Evolutionary conservation across 2,888 invertebrate species (phyloP), one percentile per base, ranked within the genome.

Genomic region (Uloborus plumipes): DNA sequence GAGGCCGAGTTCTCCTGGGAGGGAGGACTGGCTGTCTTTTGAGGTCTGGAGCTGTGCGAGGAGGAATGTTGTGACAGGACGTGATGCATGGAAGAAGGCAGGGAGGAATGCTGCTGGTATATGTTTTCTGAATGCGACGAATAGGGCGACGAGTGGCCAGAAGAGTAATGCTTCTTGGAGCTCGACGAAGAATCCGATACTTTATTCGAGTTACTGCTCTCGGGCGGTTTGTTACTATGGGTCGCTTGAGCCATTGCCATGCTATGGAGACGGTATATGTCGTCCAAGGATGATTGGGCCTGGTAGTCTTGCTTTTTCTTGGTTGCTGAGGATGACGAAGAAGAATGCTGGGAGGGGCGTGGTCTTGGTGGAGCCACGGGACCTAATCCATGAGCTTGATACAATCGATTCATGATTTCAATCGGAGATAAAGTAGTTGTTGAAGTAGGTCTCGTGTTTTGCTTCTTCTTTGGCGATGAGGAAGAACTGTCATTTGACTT

Each of bases 51-150:
- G 9, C 67, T 67, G 15, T 64, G 64, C 0, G 61, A 61, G 11
- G 79, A 73, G 16, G 80, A 80, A 65, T 82, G 82, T 18, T 82
- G 82, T 0, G 82, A 20, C 75, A 82, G 59, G 20, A 82, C 72
- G 15, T 76, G 70, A 49, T 82, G 76, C 82, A 82, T 76, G 4
- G 82, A 82, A 4, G 82, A 82, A n/a, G 82, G 82, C 7, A 71
- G 20, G 18, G 75, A 71, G 2, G 82, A 82, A 75, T 82, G 82
- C 31, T 82, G 75, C 26, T 76, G 76, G 39, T 71, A 82, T 4
- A 82, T 82, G 16, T 66, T 31, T 39, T 82, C 82, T 3, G 80
- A 70, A 39, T 70, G 50, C 2, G 47, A 20, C 14, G 64, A 62
- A 31, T 73, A 20, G 31, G 55, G 50, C 1, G 47, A 20, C 16